Percentiles rank a stretch among this genome's conserved stretches.
These are phyloP conservation scores for Porites australiensis DNA, from an alignment of 64 coral and sea anemone genomes.

Conservation along the genomic window DNA sequence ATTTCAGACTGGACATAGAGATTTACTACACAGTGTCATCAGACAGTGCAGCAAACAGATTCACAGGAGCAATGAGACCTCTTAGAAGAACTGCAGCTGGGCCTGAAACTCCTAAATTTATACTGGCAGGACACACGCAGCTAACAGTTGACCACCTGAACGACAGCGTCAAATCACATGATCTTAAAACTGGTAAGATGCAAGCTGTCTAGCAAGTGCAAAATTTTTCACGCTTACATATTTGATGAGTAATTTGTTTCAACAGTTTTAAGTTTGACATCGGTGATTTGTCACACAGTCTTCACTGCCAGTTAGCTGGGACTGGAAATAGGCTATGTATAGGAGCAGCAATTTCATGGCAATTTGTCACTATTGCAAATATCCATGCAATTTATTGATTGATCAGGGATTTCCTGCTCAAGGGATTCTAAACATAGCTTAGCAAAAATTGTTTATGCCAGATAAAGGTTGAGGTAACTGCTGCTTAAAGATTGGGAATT, in stretches of 20 bases:
- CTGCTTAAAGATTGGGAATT: no score
- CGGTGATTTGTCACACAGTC: not conserved
- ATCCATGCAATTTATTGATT: no score
- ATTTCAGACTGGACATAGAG: conserved; percentile 97
- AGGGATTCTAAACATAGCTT: no score
- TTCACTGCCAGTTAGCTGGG: no score
- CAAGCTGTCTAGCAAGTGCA: not conserved
- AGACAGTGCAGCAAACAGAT: conserved; percentile 85
- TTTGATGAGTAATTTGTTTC: not conserved
- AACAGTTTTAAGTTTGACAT: no score
- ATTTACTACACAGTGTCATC: conserved; percentile 98
- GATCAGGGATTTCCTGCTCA: no score
- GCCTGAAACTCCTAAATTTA: conserved; percentile 83
- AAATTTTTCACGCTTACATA: not conserved
- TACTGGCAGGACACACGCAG: conserved; percentile 93
- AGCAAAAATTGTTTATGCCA: no score
- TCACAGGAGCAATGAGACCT: conserved; percentile 69
- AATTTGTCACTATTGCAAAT: no score
- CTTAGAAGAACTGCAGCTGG: conserved; percentile 64
- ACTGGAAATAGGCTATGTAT: no score
- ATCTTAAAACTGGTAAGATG: conserved; percentile 87
- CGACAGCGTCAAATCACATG: conserved; percentile 93
- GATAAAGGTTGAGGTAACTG: no score
- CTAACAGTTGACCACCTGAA: conserved; percentile 90
- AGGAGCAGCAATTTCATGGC: no score